These are phyloP conservation scores for Sarcophaga rosellei DNA, from an alignment of 2,888 invertebrate genomes.

Conservation along the genomic window DNA sequence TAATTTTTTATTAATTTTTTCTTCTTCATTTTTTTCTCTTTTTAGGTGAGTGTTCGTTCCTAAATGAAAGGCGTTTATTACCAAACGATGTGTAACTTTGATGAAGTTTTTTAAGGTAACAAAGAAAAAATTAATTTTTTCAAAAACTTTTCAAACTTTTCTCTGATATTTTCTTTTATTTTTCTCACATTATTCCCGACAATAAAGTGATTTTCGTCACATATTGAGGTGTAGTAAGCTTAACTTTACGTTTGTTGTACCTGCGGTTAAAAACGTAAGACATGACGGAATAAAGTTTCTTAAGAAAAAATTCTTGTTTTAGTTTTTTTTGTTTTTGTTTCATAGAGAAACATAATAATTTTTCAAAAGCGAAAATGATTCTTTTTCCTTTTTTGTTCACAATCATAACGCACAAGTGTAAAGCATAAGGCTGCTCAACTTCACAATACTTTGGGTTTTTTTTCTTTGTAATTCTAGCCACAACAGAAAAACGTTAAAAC, in stretches of 20 bases:
- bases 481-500: conserved; percentile 19
- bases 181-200: background rate
- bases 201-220: conserved; percentile 19
- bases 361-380: background rate
- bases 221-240: background rate
- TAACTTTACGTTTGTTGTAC: background rate
- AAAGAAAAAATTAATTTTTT: background rate
- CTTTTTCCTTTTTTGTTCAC: background rate
- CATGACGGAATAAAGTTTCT: conserved; percentile 23
- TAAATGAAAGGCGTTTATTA: background rate
- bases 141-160: background rate
- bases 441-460: background rate
- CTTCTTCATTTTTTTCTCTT: conserved; percentile 2
- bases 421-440: conserved; percentile 38
- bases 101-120: conserved; percentile 27
- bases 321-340: background rate
- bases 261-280: conserved; percentile 4
- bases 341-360: background rate
- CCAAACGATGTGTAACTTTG: background rate
- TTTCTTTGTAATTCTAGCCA: background rate
- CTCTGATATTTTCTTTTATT: background rate
- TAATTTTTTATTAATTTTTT: background rate
- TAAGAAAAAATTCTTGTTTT: conserved; percentile 8
- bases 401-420: conserved; percentile 62
- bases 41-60: conserved; percentile 39